phyloP scores from a whole-genome alignment of 2,888 invertebrate species.

The Cheilosia soror region DNA sequence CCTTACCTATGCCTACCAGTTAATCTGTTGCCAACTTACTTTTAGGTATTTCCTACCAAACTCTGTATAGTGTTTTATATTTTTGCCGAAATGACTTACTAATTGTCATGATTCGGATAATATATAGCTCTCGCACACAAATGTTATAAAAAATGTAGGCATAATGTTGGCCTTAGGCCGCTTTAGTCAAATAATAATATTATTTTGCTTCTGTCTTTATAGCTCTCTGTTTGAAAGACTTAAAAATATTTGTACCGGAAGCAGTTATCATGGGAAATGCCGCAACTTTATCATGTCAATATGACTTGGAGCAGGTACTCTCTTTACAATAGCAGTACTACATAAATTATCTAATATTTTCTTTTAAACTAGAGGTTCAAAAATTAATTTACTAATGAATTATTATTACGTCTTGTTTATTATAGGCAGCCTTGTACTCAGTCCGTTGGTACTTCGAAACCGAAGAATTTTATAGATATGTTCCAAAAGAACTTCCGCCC shows the following conservation, averaged over 20 bases:
- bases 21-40: too few relatives aligned
- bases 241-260: slow-evolving; percentile 84
- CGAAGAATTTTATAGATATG: slow-evolving; percentile 87
- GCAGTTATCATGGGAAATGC: slow-evolving; percentile 84
- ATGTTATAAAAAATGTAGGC: too few relatives aligned
- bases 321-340: not conserved
- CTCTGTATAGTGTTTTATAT: too few relatives aligned
- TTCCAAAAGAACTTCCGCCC: slow-evolving; percentile 86
- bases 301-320: slow-evolving; percentile 83
- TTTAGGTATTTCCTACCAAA: too few relatives aligned
- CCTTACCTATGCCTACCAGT: too few relatives aligned
- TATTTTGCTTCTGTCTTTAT: not conserved
- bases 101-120: too few relatives aligned
- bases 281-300: slow-evolving; percentile 83
- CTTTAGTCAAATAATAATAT: not conserved
- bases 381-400: not conserved
- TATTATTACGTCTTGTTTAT: slow-evolving; percentile 9
- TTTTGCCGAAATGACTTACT: too few relatives aligned
- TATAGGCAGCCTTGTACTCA: slow-evolving; percentile 85
- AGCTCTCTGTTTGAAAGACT: slow-evolving; percentile 83
- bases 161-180: too few relatives aligned
- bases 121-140: too few relatives aligned
- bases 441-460: slow-evolving; percentile 87
- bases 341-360: too few relatives aligned
- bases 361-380: not conserved